Conservation (phyloP, 2,888 invertebrate genomes). For the Cheilosia soror region DNA sequence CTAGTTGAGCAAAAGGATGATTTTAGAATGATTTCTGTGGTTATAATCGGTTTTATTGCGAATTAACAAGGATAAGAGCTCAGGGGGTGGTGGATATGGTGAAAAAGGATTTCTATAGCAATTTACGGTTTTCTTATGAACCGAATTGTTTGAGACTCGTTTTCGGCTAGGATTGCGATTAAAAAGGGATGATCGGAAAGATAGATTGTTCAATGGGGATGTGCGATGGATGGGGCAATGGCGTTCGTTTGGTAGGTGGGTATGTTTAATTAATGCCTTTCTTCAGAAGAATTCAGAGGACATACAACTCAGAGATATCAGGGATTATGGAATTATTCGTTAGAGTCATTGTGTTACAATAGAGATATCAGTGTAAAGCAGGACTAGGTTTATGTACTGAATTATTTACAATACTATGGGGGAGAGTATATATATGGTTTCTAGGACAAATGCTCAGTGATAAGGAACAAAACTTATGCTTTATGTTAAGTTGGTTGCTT, state of each 20-base stretch:
- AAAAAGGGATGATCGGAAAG: conserved; percentile 39
- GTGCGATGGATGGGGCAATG: conserved; percentile 2
- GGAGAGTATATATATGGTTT: neutral
- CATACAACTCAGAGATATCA: conserved; percentile 55
- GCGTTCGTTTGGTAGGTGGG: conserved; percentile 7
- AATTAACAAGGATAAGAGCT: conserved; percentile 62
- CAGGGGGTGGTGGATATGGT: neutral
- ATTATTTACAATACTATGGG: conserved; percentile 34
- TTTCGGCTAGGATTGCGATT: neutral
- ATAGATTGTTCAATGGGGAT: conserved; percentile 50
- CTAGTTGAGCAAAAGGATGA: conserved; percentile 48
- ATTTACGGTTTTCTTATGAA: conserved; percentile 66
- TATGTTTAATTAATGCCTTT: conserved; percentile 68
- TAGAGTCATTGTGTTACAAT: conserved; percentile 55
- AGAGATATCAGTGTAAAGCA: conserved; percentile 20
- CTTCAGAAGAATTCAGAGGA: conserved; percentile 57
- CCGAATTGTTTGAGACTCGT: conserved; percentile 24
- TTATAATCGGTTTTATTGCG: conserved; percentile 74
- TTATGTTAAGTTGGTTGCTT: neutral
- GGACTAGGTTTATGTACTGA: conserved; percentile 9
- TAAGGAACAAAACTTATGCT: neutral
- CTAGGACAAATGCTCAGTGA: neutral
- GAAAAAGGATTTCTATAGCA: conserved; percentile 66
- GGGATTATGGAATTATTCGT: conserved; percentile 68
- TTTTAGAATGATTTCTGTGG: conserved; percentile 68